Evolutionary conservation across 2,797 vertebrate genomes (phyloP), one percentile per base, ranked within the genome.

Genomic region (Muscicapa striata): DNA sequence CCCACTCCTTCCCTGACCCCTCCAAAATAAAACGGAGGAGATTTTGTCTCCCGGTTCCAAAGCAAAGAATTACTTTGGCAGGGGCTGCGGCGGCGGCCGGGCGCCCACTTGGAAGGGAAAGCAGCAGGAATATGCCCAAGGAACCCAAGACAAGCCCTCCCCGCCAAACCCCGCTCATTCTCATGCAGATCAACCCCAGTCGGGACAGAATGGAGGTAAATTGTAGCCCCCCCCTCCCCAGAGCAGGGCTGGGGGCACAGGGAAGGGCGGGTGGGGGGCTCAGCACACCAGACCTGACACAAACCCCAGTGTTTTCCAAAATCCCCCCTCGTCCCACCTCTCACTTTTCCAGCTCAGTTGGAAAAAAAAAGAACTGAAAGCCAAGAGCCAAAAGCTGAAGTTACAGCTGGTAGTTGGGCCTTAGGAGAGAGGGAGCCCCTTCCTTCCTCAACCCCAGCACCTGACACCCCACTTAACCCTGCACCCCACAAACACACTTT

Each of bases 61-160:
- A 97, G 91, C 94, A 96, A 97, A 97, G 96, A 96, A 97, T 97
- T 94, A 94, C 95, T 94, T 97, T 97, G 97, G 95, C 97, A 95
- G 78, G 64, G 69, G 66, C 48, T 19, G 7, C 9, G 8, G 80
- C n/a, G 17, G 93, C 86, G 95, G 96, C 96, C 13, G 24, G 43
- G 73, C 74, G 90, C 96, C 95, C 94, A 89, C 74, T 95, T 94
- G 96, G 91, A 94, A 72, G 43, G 83, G 84, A 86, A 93, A 84
- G 63, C 36, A 13, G 89, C 79, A 92, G 75, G 85, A 93, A 74
- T 69, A 63, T 89, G 94, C 93, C 91, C 89, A 64, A 89, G 93
- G 93, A 95, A 57, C 87, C 93, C 64, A 77, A 70, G 64, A 85
- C 49, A 20, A 86, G 80, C 61, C 90, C 94, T 94, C 75, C 87